Base-by-base conservation (phyloP, 2,113 vertebrate genomes). In the Sakesphorus luctuosus region DNA sequence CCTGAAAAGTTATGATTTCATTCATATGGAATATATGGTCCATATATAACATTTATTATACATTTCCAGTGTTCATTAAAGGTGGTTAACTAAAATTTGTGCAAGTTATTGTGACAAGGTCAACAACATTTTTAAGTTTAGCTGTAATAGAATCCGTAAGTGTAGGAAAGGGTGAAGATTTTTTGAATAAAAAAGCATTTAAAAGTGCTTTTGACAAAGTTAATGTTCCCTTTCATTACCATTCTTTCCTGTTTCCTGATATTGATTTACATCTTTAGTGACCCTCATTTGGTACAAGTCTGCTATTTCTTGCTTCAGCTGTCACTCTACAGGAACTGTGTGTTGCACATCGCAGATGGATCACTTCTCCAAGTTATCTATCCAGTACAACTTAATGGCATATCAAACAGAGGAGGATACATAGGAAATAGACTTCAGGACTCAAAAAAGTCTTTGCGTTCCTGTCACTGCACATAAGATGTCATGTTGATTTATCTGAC, bases 231-330 rank as follows among this genome's bases (percentile, higher is more conserved):
- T 89, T 95, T 91, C 66, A 55, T 84, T 84, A 49, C 62, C 36
- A 33, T 84, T 89, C 83, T 89, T 91, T 88, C 73, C 65, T 87
- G 44, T 81, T 89, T 94, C 86, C 89, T 89, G 47, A 59, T 89
- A 84, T 31, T 74, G 79, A 93, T 94, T 94, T 96, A 84, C 52
- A 74, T 75, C 68, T 93, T 77, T 44, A 72, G 69, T 61, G 89
- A 92, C 43, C 38, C 11, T 80, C 24, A 36, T 65, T 90, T 78
- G 52, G 38, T 84, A 77, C 35, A 87, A 67, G 40, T 52, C 76
- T 87, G 14, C 24, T 87, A 52, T 84, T 84, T 93, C 86, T 84
- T 79, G 71, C 62, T 87, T 58, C 49, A 83, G 56, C 52, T 87
- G n/a, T 81, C 77, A 61, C 26, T 75, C 68, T 84, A 43, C 56